Percentiles rank a stretch among this genome's conserved stretches.
phyloP scores from a whole-genome alignment of 2,113 vertebrate genomes.

The Oxyura jamaicensis region DNA sequence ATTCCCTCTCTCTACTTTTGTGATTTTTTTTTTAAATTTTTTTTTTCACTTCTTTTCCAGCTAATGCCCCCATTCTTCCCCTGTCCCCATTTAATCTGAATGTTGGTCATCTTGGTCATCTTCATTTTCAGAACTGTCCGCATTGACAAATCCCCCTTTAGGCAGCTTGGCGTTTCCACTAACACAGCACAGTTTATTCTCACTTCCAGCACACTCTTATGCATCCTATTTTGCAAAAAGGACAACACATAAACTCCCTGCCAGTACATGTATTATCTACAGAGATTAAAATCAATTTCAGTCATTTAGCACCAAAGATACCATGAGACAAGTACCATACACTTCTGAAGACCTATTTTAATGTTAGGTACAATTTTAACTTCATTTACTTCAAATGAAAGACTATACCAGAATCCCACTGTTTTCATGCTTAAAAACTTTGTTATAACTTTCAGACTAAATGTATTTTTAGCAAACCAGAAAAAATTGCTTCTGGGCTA shows the following conservation, averaged over 20 bases:
- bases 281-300: background rate
- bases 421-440: background rate
- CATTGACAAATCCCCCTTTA: background rate
- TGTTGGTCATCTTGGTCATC: background rate
- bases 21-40: background rate
- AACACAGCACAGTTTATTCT: background rate
- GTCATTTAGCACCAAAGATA: background rate
- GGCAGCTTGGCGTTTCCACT: background rate
- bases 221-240: background rate
- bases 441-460: background rate
- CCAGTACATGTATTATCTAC: fast-evolving
- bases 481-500: background rate
- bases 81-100: background rate
- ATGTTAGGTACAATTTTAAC: background rate
- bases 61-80: background rate
- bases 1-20: background rate
- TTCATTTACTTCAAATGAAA: background rate
- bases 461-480: background rate
- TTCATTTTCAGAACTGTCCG: background rate
- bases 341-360: background rate
- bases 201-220: background rate
- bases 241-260: background rate
- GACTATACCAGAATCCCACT: background rate
- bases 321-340: background rate
- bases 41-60: background rate